Base-by-base conservation (phyloP, 1,140 invertebrate genomes). In the Melipona quadrifasciata region DNA sequence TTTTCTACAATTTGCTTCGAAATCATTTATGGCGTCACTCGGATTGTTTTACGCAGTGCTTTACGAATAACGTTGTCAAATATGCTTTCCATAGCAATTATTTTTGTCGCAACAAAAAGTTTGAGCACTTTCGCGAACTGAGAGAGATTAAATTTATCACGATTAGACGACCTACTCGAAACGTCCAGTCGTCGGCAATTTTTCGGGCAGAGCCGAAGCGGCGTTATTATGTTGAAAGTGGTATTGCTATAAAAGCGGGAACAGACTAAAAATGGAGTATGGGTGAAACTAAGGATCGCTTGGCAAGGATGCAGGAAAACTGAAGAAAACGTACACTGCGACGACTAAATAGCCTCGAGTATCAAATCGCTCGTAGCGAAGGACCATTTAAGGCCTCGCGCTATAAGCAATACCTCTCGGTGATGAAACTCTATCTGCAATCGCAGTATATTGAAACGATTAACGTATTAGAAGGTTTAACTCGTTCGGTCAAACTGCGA, bases 371-470 rank as follows among this genome's bases (percentile, higher is more conserved):
- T 86, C 47, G 61, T 58, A 77, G 87, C 81, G 88, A 86, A 89
- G 85, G 87, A 89, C 88, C 88, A 89, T 89, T 89, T 89, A 89
- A 89, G 88, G 88, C 68, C 77, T 84, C 87, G 53, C 58, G 74
- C 88, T 74, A 89, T 89, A 89, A 89, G 88, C 88, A 89, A 89
- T 89, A 89, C 68, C 81, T 85, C 78, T 39, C 34, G 78, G 74
- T 89, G 88, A 89, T 89, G 88, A 89, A 89, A 89, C 85, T 86
- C 84, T 86, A 89, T 86, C 88, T 89, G 87, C 77, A 89, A 89
- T 89, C 85, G 85, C 80, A 77, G 75, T 68, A 71, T 73, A 78
- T 58, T 65, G 68, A 83, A 80, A 65, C 87, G 88, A 89, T 89
- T 89, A 89, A 89, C 81, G 87, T 84, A 89, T 89, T 89, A 86